Conservation (phyloP, 2,113 vertebrate species). For the Indicator maculatus region DNA sequence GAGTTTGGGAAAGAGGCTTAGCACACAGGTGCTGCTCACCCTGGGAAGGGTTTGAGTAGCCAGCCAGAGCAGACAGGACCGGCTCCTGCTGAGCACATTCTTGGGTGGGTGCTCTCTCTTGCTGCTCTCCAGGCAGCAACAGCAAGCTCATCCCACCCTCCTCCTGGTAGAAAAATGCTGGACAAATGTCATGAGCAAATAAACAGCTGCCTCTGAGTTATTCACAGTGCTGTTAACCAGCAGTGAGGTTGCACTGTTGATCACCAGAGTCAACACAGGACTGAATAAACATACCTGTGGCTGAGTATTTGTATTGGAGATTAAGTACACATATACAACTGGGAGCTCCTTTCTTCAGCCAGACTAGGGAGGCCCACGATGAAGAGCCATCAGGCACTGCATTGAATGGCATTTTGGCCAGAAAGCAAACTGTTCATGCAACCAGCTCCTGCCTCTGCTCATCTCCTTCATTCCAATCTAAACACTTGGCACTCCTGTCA, state of each 20-base stretch:
- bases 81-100: neutral
- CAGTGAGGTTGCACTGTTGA: conserved; percentile 58
- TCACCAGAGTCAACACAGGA: conserved; percentile 51
- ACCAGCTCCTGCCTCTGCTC: neutral
- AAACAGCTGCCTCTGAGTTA: conserved; percentile 50
- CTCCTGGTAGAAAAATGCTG: conserved; percentile 33
- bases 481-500: neutral
- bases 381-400: neutral
- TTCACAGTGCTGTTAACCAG: conserved; percentile 52
- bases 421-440: neutral
- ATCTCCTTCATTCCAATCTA: neutral
- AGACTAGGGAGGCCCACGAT: neutral
- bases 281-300: conserved; percentile 42
- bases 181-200: conserved; percentile 35
- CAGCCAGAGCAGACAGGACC: neutral
- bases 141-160: neutral
- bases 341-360: neutral
- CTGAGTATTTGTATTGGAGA: conserved; percentile 66
- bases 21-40: neutral
- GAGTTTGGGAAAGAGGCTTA: neutral
- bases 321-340: conserved; percentile 50
- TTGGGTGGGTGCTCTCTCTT: neutral
- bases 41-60: neutral
- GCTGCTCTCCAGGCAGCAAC: neutral
- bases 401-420: neutral